Conservation (phyloP, 2,113 vertebrate genomes). For the Leucopternis melanops region DNA sequence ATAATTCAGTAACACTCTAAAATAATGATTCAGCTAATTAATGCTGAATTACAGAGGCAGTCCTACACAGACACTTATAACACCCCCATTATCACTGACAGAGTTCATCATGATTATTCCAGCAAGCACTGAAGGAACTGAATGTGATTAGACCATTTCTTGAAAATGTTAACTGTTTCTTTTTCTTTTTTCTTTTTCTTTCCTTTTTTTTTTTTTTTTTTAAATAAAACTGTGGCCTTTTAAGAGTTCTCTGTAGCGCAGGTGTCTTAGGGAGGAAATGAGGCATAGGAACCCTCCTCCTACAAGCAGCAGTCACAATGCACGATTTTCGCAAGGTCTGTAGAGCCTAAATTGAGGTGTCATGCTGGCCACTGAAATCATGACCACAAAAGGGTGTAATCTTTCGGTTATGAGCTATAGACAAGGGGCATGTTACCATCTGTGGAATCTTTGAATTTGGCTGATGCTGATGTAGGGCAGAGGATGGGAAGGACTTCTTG, state of each 20-base stretch:
- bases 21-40: conserved; percentile 71
- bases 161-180: neutral
- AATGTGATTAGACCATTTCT: conserved; percentile 30
- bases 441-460: neutral
- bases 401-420: neutral
- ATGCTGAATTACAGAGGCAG: conserved; percentile 69
- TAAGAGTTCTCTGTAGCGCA: neutral
- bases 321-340: neutral
- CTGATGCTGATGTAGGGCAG: neutral
- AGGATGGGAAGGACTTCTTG: neutral
- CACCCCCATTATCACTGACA: conserved; percentile 61
- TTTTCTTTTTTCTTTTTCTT: too few species aligned
- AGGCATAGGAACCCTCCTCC: neutral
- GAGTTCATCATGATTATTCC: conserved; percentile 57
- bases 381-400: neutral
- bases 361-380: neutral
- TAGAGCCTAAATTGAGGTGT: neutral
- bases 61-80: conserved; percentile 61
- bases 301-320: neutral
- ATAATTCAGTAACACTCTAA: conserved; percentile 70
- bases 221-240: neutral
- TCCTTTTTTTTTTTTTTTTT: too few species aligned
- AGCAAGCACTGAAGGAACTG: conserved; percentile 25
- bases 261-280: neutral
- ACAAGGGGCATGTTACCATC: neutral